Base-by-base conservation (phyloP, 2,888 invertebrate genomes). In the Blomia tropicalis region DNA sequence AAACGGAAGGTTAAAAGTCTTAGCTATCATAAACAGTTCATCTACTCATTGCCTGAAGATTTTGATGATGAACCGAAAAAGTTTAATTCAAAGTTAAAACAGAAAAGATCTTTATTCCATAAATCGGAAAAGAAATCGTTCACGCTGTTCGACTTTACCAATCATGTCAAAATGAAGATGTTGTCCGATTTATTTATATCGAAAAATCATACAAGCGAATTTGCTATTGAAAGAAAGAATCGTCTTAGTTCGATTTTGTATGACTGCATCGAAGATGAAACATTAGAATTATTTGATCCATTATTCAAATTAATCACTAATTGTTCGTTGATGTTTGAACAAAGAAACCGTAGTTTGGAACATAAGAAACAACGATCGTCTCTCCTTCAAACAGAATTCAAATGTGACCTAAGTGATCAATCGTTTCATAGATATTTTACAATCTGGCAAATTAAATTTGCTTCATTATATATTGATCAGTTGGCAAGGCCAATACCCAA, bases 1-100 rank as follows among this genome's bases (percentile, higher is more conserved):
- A 91, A 92, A 71, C 88, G 89, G 71, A 81, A 86, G 68, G 88
- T 87, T 1, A 91, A 91, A 14, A 87, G 88, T 70, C 78, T 91
- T 5, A 86, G 90, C 0, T 87, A 91, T 74, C 74, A 81, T 22
- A 85, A 85, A 72, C 91, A 92, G 76, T 89, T 89, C 2, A 72
- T 56, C 56, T 56, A 56, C 23, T 2, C n/a, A n/a, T n/a, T n/a
- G n/a, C n/a, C n/a, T n/a, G n/a, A n/a, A n/a, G n/a, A n/a, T n/a
- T n/a, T n/a, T n/a, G n/a, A n/a, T n/a, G n/a, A n/a, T n/a, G n/a
- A n/a, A n/a, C n/a, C n/a, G n/a, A n/a, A n/a, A n/a, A n/a, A n/a
- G n/a, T n/a, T n/a, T n/a, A n/a, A n/a, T n/a, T n/a, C n/a, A n/a
- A n/a, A n/a, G n/a, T n/a, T n/a, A n/a, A n/a, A n/a, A n/a, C n/a